phyloP scores from a whole-genome alignment of 2,888 invertebrate species.

The Ectropis crepuscularia region DNA sequence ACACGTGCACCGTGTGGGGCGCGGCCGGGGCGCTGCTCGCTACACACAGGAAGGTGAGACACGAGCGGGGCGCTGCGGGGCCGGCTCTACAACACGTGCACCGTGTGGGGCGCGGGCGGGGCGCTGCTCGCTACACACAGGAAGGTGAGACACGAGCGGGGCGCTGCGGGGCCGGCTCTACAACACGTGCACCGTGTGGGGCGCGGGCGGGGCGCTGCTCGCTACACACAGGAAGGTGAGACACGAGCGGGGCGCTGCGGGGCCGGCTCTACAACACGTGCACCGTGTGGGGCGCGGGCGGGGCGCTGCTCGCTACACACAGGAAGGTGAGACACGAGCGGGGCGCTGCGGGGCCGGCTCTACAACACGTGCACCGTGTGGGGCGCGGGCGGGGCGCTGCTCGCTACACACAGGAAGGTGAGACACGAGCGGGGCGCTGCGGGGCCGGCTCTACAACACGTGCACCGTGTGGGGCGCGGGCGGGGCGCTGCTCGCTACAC shows the following conservation, averaged over 20 bases:
- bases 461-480: constrained; percentile 93
- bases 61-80: too few species aligned
- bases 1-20: too few species aligned
- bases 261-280: constrained; percentile 93
- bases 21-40: too few species aligned
- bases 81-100: too few species aligned
- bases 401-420: constrained; percentile 85
- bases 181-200: too few species aligned
- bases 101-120: too few species aligned
- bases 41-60: too few species aligned
- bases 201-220: too few species aligned
- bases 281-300: constrained; percentile 92
- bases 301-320: constrained; percentile 91
- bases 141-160: too few species aligned
- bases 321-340: constrained; percentile 87
- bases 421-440: constrained; percentile 95
- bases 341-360: constrained; percentile 79
- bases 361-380: constrained; percentile 89
- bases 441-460: constrained; percentile 91
- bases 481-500: constrained; percentile 91
- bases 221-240: too few species aligned
- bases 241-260: constrained; percentile 88
- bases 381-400: constrained; percentile 87
- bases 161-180: too few species aligned
- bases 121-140: too few species aligned